Base-by-base conservation (phyloP, 2,797 vertebrate genomes). In the Aselliscus stoliczkanus region DNA sequence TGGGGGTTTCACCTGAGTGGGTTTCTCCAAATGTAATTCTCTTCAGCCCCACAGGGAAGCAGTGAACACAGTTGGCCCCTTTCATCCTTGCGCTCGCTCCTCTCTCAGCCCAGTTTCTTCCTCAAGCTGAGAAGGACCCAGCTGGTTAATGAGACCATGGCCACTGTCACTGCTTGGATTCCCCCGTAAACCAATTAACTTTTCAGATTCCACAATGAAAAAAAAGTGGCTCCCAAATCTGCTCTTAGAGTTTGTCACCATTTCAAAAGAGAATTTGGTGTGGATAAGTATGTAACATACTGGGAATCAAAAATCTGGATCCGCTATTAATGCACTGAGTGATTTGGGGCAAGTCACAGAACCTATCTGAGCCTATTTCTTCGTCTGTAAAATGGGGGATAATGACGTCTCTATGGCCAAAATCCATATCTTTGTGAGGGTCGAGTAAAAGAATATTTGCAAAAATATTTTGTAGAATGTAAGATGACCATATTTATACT, bases 381-480 rank as follows among this genome's bases (percentile, higher is more conserved):
- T 70, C 47, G 72, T 4, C 73, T 93, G 10, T 29, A 60, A 77
- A 83, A 50, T 29, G 7, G 25, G 34, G 15, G 34, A 73, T 31
- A 83, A 79, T 27, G 81, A 75, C 4, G 76, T 9, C 39, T 39
- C 31, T 20, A 2, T 47, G 64, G 60, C 18, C 42, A 42, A 42
- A 81, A 76, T 8, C 64, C 44, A 90, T 3, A 47, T 75, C 47
- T 96, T 34, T 25, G 4, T 79, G 54, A 87, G 37, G 21, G 86
- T 54, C 4, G 92, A 89, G 29, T 54, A 84, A 62, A 85, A 37
- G 37, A 83, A 84, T 54, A 62, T 15, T 65, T 37, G 58, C 42
- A 90, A 89, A 3, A 75, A 54, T 37, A 75, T 75, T 92, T 87
- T 81, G 10, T 7, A 88, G 60, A 91, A 84, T 20, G 44, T 10